Conservation (phyloP, 2,888 invertebrate species). For the Zygogramma bicolorata region DNA sequence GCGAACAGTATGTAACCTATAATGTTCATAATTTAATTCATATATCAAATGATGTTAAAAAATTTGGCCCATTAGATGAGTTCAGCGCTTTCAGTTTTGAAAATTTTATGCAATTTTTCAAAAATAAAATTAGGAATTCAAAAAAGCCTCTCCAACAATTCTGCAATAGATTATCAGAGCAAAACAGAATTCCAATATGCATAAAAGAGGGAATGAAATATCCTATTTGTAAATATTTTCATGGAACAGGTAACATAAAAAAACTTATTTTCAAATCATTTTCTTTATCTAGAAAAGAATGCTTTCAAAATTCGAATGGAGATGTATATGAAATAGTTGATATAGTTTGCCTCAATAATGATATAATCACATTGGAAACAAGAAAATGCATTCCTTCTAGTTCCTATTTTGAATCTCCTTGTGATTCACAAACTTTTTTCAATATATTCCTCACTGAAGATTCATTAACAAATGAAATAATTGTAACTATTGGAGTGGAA, state of each 20-base stretch:
- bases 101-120: conserved; percentile 11
- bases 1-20: conserved; percentile 8
- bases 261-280: conserved; percentile 9
- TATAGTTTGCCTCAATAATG: background rate
- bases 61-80: conserved; percentile 9
- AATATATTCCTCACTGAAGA: background rate
- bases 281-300: conserved; percentile 5
- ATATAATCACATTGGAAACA: background rate
- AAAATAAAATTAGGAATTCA: conserved; percentile 12
- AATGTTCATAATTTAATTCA: conserved; percentile 17
- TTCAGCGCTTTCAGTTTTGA: conserved; percentile 21
- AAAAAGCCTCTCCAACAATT: conserved; percentile 12
- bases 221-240: background rate
- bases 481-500: background rate
- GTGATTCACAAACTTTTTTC: background rate
- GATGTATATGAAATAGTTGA: conserved; percentile 3
- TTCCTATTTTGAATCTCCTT: conserved; percentile 9
- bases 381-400: background rate
- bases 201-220: background rate
- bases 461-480: background rate
- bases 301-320: conserved; percentile 6
- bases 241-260: background rate
- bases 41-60: conserved; percentile 3
- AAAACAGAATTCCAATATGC: background rate
- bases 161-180: conserved; percentile 11